Evolutionary conservation across 1,140 invertebrate species (phyloP).

Genomic region (Dinothrombium tinctorium): DNA sequence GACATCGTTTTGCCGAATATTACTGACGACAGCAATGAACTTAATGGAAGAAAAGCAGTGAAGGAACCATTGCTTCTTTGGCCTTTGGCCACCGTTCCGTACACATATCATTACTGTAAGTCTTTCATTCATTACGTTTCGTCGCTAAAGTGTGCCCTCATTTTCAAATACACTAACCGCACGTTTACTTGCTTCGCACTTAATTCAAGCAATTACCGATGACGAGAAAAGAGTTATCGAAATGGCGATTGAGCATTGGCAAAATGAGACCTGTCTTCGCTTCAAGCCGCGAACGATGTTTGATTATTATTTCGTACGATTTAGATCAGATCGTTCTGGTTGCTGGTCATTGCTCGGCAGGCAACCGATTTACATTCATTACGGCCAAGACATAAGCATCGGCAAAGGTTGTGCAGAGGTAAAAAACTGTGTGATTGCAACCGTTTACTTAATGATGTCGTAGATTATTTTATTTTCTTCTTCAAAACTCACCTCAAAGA

Average conservation of each 20-base stretch:
- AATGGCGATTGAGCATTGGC: constrained; percentile 15
- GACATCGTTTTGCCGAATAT: constrained; percentile 10
- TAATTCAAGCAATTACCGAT: constrained; percentile 9
- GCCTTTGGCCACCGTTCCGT: constrained; percentile 11
- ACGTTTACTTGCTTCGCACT: neutral
- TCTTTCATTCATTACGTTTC: neutral
- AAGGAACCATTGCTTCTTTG: constrained; percentile 10
- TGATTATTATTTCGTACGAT: constrained; percentile 11
- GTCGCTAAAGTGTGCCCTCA: neutral
- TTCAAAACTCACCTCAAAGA: no score
- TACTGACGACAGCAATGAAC: neutral
- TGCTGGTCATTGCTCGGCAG: constrained; percentile 14
- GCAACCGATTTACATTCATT: neutral
- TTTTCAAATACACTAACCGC: neutral
- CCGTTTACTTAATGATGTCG: no score
- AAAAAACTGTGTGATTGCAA: no score
- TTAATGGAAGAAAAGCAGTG: constrained; percentile 9
- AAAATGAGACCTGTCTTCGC: constrained; percentile 15
- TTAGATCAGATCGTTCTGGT: constrained; percentile 11
- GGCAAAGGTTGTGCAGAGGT: constrained; percentile 12
- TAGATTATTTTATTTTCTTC: no score
- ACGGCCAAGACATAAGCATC: constrained; percentile 14
- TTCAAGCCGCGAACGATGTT: constrained; percentile 10
- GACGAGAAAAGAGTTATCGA: constrained; percentile 7
- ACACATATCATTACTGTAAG: constrained; percentile 13